Evolutionary conservation across 2,113 vertebrate genomes (phyloP).

Genomic region (Tympanuchus pallidicinctus): DNA sequence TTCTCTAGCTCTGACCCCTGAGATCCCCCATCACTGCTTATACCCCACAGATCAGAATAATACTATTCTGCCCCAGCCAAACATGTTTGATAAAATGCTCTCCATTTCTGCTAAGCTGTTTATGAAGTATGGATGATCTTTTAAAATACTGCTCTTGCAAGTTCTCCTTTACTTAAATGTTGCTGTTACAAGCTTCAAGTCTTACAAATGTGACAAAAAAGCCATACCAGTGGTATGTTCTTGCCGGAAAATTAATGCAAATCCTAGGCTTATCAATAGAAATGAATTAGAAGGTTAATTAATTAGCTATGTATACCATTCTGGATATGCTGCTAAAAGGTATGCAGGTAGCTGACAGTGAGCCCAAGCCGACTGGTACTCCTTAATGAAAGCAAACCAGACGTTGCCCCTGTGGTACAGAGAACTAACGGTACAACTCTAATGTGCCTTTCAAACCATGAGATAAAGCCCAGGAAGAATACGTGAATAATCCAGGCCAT

Average conservation of each 20-base stretch:
- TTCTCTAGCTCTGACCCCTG: background rate
- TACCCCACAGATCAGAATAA: background rate
- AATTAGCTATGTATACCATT: background rate
- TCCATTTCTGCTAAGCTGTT: background rate
- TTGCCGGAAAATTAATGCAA: background rate
- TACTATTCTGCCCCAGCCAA: background rate
- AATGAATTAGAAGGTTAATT: conserved; percentile 1
- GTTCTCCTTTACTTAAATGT: background rate
- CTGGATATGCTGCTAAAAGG: background rate
- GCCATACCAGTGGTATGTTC: background rate
- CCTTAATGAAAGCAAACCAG: background rate
- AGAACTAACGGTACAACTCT: conserved; percentile 9
- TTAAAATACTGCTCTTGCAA: background rate
- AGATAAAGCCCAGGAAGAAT: conserved; percentile 4
- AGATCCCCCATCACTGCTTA: background rate
- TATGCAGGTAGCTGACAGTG: background rate
- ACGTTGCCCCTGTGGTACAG: background rate
- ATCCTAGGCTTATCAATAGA: background rate
- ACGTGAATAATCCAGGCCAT: conserved; percentile 2
- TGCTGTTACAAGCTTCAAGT: background rate
- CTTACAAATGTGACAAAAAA: background rate
- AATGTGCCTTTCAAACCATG: background rate
- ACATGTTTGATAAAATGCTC: background rate
- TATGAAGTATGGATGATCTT: background rate
- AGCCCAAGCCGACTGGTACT: background rate